These are phyloP conservation scores for Arvicanthis niloticus DNA, from an alignment of 2,113 vertebrate species.

Conservation along the genomic window DNA sequence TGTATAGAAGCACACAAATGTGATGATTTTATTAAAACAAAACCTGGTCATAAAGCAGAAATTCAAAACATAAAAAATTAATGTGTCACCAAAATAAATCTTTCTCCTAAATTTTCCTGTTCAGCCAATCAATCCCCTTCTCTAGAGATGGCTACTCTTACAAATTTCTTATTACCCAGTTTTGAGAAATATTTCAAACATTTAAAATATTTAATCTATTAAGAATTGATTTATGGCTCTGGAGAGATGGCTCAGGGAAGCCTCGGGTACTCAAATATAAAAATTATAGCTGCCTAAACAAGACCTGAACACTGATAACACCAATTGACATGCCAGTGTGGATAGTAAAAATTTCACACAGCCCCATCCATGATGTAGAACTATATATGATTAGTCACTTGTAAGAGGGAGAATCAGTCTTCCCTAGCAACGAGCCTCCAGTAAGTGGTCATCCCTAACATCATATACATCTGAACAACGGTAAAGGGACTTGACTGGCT, in stretches of 20 bases:
- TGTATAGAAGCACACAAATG: background rate
- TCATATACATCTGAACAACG: background rate
- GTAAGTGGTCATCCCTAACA: background rate
- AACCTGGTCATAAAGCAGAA: background rate
- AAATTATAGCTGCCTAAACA: background rate
- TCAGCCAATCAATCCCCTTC: background rate
- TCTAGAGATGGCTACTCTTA: background rate
- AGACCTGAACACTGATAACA: background rate
- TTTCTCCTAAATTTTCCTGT: background rate
- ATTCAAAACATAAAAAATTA: background rate
- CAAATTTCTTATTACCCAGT: background rate
- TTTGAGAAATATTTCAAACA: background rate
- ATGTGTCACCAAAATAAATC: background rate
- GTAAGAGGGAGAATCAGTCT: background rate
- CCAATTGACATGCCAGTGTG: background rate
- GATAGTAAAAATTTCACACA: background rate
- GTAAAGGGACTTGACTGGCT: background rate
- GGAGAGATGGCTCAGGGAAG: background rate
- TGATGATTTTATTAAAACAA: slow-evolving; percentile 16
- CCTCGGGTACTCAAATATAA: background rate
- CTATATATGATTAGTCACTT: background rate
- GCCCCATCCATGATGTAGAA: no score
- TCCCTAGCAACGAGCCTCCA: background rate
- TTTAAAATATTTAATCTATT: background rate
- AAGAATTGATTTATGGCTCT: background rate